Evolutionary conservation across 23 tunicate species (phyloP).

Genomic region (Botrylloides violaceus): DNA sequence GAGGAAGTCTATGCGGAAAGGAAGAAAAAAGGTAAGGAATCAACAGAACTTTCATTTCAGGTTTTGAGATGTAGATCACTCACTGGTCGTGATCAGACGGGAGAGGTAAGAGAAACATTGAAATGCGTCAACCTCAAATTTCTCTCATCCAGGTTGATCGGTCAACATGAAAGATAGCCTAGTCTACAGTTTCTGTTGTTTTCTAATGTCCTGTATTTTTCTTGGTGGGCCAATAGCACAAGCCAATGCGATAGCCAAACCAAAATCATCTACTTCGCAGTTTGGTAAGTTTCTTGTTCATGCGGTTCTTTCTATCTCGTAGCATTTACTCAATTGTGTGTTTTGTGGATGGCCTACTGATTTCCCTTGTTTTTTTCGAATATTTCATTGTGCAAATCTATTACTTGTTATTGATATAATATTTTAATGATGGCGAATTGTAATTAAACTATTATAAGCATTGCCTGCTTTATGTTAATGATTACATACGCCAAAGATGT

Average conservation of each 20-base stretch:
- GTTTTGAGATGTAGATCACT: background rate
- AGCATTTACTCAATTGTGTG: no score
- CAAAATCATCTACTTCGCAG: slow-evolving; percentile 16
- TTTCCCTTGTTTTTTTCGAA: no score
- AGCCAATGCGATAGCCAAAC: slow-evolving; percentile 21
- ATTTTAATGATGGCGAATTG: no score
- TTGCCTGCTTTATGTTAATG: no score
- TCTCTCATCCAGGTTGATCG: background rate
- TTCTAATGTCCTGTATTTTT: slow-evolving; percentile 4
- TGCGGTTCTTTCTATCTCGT: no score
- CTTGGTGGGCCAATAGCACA: slow-evolving; percentile 25
- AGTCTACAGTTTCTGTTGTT: background rate
- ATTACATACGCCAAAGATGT: no score
- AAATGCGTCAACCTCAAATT: background rate
- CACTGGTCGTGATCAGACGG: background rate
- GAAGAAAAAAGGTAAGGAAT: slow-evolving; percentile 9
- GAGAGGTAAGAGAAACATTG: background rate
- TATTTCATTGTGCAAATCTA: no score
- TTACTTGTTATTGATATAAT: no score
- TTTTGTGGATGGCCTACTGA: no score
- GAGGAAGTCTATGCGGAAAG: slow-evolving; percentile 6
- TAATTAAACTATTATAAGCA: no score
- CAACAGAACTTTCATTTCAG: background rate
- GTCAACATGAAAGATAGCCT: background rate
- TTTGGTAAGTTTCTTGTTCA: slow-evolving; percentile 8